phyloP scores from a whole-genome alignment of 2,888 invertebrate genomes.

The Pterobdella sp. region DNA sequence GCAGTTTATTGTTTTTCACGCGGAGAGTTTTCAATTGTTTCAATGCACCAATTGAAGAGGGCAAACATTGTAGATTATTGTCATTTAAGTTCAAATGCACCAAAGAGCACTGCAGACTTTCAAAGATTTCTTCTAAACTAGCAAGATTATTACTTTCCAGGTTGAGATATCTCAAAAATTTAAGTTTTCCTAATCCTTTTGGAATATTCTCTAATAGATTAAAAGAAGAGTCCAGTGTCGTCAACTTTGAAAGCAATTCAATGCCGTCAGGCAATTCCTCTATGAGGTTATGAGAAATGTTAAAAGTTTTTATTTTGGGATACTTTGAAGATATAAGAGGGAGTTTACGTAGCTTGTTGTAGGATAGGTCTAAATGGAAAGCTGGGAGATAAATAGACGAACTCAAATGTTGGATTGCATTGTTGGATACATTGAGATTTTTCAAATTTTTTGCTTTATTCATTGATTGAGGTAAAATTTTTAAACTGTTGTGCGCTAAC shows the following conservation, averaged over 20 bases:
- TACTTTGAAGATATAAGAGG: constrained; percentile 45
- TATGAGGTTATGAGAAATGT: constrained; percentile 45
- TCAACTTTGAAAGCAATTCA: constrained; percentile 44
- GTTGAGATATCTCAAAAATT: constrained; percentile 54
- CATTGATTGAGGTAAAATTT: constrained; percentile 46
- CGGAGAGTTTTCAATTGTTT: no score
- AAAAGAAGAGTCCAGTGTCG: constrained; percentile 62
- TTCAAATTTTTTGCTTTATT: constrained; percentile 44
- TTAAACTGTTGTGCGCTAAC: constrained; percentile 42
- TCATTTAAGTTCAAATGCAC: no score
- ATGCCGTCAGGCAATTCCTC: constrained; percentile 45
- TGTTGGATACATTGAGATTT: constrained; percentile 45
- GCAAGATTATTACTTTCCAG: constrained; percentile 71
- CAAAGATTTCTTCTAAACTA: constrained; percentile 62
- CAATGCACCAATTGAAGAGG: no score
- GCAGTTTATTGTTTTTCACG: constrained; percentile 32
- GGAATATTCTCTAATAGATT: constrained; percentile 56
- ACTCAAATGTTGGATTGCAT: constrained; percentile 46
- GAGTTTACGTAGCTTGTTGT: constrained; percentile 45
- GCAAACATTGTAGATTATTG: no score
- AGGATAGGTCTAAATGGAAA: constrained; percentile 43
- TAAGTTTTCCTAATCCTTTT: constrained; percentile 45
- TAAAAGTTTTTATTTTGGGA: constrained; percentile 41
- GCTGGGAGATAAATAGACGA: constrained; percentile 48
- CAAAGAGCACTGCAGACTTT: constrained; percentile 41